These are phyloP conservation scores for Erinaceus europaeus DNA, from an alignment of 2,113 vertebrate species.

Conservation along the genomic window DNA sequence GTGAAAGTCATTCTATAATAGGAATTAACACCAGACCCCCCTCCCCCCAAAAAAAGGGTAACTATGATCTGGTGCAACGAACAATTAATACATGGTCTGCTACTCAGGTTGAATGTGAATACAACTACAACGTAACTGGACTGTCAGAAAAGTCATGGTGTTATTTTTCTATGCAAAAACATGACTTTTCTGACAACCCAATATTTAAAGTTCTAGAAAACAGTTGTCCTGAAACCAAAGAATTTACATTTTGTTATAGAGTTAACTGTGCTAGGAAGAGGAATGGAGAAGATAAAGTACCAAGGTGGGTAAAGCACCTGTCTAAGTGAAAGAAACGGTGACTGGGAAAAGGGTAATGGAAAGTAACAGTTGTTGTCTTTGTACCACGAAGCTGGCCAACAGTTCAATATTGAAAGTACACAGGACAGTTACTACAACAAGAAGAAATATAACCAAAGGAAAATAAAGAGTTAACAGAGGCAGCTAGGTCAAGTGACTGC, in stretches of 20 bases:
- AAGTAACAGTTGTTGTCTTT: background rate
- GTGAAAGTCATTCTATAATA: background rate
- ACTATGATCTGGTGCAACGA: background rate
- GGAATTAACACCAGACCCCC: background rate
- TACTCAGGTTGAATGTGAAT: background rate
- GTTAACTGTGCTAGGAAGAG: background rate
- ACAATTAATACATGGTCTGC: background rate
- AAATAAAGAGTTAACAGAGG: background rate
- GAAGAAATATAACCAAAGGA: background rate
- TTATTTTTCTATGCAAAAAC: too few species aligned
- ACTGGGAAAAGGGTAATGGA: background rate
- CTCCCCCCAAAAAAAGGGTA: accelerated
- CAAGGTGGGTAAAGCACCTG: background rate
- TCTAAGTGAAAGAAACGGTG: background rate
- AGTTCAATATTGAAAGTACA: background rate
- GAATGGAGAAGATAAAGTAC: background rate
- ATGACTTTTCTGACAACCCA: too few species aligned
- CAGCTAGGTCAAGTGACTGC: background rate
- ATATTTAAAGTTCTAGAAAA: background rate
- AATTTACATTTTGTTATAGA: background rate
- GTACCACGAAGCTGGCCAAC: background rate
- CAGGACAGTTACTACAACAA: background rate
- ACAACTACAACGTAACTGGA: background rate
- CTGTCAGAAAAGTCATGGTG: too few species aligned
- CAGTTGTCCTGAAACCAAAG: background rate